Evolutionary conservation across 1,140 invertebrate species (phyloP).

Genomic region (Papilio glaucus): DNA sequence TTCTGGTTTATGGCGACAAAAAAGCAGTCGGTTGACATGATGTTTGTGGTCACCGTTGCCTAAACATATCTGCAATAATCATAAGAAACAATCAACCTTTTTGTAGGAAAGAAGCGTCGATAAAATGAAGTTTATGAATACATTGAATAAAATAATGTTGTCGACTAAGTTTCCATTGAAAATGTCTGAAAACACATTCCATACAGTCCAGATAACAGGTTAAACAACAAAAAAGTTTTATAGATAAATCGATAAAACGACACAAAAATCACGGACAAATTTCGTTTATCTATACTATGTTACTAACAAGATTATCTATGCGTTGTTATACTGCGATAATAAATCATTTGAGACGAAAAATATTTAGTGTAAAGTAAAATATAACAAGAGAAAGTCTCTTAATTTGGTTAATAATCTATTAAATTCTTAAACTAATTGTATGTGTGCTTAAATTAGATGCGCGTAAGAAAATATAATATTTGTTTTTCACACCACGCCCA

Average conservation of each 20-base stretch:
- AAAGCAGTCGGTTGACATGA: too few relatives aligned
- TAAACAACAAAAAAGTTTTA: neutral
- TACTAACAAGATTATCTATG: constrained; percentile 20
- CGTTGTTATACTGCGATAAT: neutral
- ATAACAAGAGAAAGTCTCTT: too few relatives aligned
- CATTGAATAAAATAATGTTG: too few relatives aligned
- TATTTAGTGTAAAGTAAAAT: neutral
- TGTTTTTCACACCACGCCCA: constrained; percentile 39
- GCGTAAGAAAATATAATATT: constrained; percentile 33
- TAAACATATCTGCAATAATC: too few relatives aligned
- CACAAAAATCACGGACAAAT: constrained; percentile 1
- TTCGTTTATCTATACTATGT: constrained; percentile 23
- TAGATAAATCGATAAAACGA: constrained; percentile 15
- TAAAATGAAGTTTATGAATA: too few relatives aligned
- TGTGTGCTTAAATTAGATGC: neutral
- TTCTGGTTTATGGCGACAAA: too few relatives aligned
- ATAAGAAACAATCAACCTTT: too few relatives aligned
- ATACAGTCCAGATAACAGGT: neutral
- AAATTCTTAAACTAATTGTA: neutral
- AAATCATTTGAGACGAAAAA: neutral
- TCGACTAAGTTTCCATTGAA: too few relatives aligned
- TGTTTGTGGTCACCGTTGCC: too few relatives aligned
- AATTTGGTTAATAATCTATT: neutral
- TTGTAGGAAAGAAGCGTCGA: too few relatives aligned
- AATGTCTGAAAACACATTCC: neutral